Evolutionary conservation across 2,888 invertebrate species (phyloP).

Genomic region (Pyralis farinalis): DNA sequence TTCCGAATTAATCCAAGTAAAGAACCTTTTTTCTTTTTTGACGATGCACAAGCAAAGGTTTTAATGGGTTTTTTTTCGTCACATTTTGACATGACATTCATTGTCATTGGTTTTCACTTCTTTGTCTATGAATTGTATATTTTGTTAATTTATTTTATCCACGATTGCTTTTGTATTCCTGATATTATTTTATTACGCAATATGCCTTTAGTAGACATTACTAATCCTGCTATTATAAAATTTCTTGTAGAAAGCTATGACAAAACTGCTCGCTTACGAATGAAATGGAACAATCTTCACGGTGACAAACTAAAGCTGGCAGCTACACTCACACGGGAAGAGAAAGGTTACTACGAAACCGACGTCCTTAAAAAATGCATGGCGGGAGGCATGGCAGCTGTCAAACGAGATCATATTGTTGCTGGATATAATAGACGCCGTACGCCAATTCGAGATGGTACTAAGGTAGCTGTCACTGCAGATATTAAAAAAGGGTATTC

Average conservation of each 20-base stretch:
- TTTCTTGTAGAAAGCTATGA: constrained; percentile 46
- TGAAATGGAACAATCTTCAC: constrained; percentile 40
- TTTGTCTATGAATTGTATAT: neutral
- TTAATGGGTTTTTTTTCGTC: too few relatives aligned
- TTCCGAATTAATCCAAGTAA: too few relatives aligned
- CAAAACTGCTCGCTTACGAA: constrained; percentile 38
- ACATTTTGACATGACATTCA: too few relatives aligned
- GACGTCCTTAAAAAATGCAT: constrained; percentile 32
- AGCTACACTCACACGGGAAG: constrained; percentile 32
- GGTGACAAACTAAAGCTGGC: constrained; percentile 31
- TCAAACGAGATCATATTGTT: constrained; percentile 29
- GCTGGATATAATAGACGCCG: constrained; percentile 28
- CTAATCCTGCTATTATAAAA: constrained; percentile 39
- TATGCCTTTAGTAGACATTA: constrained; percentile 44
- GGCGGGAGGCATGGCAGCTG: constrained; percentile 31
- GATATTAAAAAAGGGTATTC: constrained; percentile 37
- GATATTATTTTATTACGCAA: constrained; percentile 9
- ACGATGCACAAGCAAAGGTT: too few relatives aligned
- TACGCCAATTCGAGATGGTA: constrained; percentile 29
- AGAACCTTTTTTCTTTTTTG: too few relatives aligned
- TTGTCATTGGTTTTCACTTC: neutral
- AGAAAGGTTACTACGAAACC: constrained; percentile 31
- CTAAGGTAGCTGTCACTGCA: constrained; percentile 23
- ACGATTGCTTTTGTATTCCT: constrained; percentile 1
- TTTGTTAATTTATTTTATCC: neutral